Evolutionary conservation across 30 jellyfish, hydroid and myxozoan genomes (phyloP).

Genomic region (Chironex yamaguchii): DNA sequence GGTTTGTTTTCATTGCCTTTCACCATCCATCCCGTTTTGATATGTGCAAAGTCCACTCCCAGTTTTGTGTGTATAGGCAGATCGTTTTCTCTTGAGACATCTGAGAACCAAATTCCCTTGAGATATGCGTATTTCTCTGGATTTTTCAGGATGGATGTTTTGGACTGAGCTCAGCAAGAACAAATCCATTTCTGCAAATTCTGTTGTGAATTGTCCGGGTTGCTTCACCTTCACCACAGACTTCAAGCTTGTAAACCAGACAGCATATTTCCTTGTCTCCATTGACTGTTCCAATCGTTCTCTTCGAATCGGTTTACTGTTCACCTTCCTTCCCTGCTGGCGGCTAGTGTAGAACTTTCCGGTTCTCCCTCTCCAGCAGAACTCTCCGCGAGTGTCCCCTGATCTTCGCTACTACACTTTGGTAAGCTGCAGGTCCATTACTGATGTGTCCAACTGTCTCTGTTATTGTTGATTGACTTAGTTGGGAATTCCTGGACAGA

Average conservation of each 20-base stretch:
- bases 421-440: slow-evolving; percentile 58
- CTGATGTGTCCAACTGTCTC: slow-evolving; percentile 21
- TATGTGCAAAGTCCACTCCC: slow-evolving; percentile 46
- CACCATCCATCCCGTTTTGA: slow-evolving; percentile 35
- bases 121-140: slow-evolving; percentile 27
- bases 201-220: slow-evolving; percentile 34
- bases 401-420: slow-evolving; percentile 10
- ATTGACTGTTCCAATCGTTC: slow-evolving; percentile 50
- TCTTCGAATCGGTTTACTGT: neutral
- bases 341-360: slow-evolving; percentile 47
- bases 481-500: neutral
- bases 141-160: slow-evolving; percentile 31
- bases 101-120: slow-evolving; percentile 52
- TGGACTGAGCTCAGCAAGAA: slow-evolving; percentile 48
- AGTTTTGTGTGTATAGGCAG: slow-evolving; percentile 50
- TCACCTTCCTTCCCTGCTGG: slow-evolving; percentile 32
- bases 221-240: slow-evolving; percentile 41
- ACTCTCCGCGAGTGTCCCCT: slow-evolving; percentile 13
- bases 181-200: slow-evolving; percentile 36
- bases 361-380: slow-evolving; percentile 55
- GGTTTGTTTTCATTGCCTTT: slow-evolving; percentile 27
- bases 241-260: slow-evolving; percentile 40
- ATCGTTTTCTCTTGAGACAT: slow-evolving; percentile 5
- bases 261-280: slow-evolving; percentile 35
- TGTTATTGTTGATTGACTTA: neutral